Percentiles rank a stretch among this genome's conserved stretches.
These are phyloP conservation scores for Platygyra sinensis DNA, from an alignment of 64 coral and sea anemone species.

Conservation along the genomic window DNA sequence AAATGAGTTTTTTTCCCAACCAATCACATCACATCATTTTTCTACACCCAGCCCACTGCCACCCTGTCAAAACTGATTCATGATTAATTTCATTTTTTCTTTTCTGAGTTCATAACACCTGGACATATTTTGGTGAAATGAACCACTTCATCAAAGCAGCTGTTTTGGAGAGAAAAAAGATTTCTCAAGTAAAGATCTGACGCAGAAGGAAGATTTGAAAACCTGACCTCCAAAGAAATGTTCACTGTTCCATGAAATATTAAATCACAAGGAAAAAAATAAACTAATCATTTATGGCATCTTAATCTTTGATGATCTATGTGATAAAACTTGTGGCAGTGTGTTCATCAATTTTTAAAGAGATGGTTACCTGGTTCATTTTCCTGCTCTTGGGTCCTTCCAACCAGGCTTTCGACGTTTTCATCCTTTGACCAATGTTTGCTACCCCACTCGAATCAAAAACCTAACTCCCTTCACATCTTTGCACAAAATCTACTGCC, in stretches of 20 bases:
- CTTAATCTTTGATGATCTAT: slow-evolving; percentile 39
- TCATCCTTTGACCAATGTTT: slow-evolving; percentile 15
- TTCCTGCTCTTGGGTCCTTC: slow-evolving; percentile 24
- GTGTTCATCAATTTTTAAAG: slow-evolving; percentile 52
- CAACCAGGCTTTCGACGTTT: slow-evolving; percentile 26
- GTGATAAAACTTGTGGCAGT: slow-evolving; percentile 46
- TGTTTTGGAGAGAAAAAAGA: neutral
- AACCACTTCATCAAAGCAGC: slow-evolving; percentile 7
- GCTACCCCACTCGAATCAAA: slow-evolving; percentile 7
- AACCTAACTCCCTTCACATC: neutral
- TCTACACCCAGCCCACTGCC: slow-evolving; percentile 9
- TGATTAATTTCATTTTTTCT: slow-evolving; percentile 39
- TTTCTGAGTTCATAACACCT: slow-evolving; percentile 18
- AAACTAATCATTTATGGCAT: slow-evolving; percentile 19
- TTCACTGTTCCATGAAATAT: slow-evolving; percentile 10
- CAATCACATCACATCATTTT: slow-evolving; percentile 9
- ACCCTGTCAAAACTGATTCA: slow-evolving; percentile 38
- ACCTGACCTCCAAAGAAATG: neutral
- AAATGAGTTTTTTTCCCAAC: slow-evolving; percentile 17
- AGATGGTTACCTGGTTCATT: slow-evolving; percentile 15
- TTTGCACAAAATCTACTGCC: neutral
- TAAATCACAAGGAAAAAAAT: slow-evolving; percentile 23
- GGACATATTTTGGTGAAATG: slow-evolving; percentile 14
- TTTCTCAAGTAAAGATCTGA: slow-evolving; percentile 20
- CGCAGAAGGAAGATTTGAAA: neutral